Conservation (phyloP, 2,113 vertebrate genomes). For the Rhegmatorhina hoffmannsi region DNA sequence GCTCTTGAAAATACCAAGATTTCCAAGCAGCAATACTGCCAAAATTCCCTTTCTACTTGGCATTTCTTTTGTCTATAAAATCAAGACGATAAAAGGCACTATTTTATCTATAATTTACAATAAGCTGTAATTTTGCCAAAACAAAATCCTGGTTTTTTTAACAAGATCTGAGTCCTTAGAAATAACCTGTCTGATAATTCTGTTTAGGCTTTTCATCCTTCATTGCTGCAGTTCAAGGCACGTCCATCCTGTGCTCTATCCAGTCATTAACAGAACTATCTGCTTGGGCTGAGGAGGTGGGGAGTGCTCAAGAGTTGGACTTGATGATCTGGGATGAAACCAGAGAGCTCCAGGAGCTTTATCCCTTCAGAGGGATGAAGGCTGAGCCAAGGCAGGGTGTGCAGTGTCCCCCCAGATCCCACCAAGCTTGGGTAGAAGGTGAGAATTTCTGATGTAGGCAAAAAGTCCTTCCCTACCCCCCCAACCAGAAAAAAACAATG, state of each 20-base stretch:
- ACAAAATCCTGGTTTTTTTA: background rate
- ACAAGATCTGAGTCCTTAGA: background rate
- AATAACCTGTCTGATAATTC: background rate
- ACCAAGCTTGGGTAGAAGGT: fast-evolving
- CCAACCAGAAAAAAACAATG: background rate
- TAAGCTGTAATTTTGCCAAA: background rate
- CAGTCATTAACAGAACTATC: background rate
- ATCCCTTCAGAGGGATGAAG: background rate
- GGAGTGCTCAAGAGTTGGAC: background rate
- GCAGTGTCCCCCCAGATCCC: background rate
- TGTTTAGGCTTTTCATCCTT: background rate
- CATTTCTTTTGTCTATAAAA: background rate
- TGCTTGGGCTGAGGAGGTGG: background rate
- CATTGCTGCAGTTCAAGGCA: background rate
- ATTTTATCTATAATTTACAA: background rate
- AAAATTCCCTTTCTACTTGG: background rate
- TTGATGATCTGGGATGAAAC: background rate
- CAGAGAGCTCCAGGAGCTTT: background rate
- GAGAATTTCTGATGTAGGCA: background rate
- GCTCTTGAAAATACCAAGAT: background rate
- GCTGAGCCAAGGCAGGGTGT: background rate
- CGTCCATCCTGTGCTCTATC: background rate
- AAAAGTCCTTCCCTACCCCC: background rate
- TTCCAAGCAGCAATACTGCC: background rate
- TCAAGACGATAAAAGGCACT: background rate